A percentile compares a stretch with the other conserved stretches of the same genome.
Evolutionary conservation across 2,113 vertebrate genomes (phyloP).

Genomic region (Passerina amoena): DNA sequence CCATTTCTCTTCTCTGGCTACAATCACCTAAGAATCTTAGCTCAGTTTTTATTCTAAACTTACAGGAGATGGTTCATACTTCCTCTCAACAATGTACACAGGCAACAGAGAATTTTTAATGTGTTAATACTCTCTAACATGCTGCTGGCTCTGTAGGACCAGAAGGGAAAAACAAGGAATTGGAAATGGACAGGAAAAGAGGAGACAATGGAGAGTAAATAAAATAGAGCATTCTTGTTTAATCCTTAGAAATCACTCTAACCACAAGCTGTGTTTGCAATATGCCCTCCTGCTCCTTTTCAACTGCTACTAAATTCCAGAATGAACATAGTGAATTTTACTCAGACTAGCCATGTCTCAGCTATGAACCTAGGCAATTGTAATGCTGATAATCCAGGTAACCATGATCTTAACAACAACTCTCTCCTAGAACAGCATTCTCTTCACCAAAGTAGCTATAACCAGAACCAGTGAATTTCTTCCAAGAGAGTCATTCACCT

Average conservation of each 20-base stretch:
- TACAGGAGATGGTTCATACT: not conserved
- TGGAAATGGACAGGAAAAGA: not conserved
- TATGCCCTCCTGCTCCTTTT: not conserved
- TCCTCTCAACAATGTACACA: fast-evolving
- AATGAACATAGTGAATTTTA: not conserved
- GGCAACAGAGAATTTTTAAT: not conserved
- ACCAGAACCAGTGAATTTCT: fast-evolving
- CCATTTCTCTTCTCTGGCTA: not conserved
- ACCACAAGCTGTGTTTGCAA: not conserved
- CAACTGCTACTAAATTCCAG: not conserved
- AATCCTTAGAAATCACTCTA: not conserved
- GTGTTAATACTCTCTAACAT: not conserved
- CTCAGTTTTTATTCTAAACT: not conserved
- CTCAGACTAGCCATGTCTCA: not conserved
- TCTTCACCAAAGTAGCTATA: not conserved
- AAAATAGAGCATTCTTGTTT: not conserved
- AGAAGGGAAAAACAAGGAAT: not conserved
- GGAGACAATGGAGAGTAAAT: not conserved
- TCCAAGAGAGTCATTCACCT: not conserved
- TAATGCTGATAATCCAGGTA: not conserved
- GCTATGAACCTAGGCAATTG: not conserved
- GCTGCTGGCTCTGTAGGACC: not conserved
- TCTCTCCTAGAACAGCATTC: not conserved
- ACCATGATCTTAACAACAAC: not conserved
- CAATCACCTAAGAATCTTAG: not conserved